Conservation (phyloP, 1,140 invertebrate species). For the Drosophila murphyi region DNA sequence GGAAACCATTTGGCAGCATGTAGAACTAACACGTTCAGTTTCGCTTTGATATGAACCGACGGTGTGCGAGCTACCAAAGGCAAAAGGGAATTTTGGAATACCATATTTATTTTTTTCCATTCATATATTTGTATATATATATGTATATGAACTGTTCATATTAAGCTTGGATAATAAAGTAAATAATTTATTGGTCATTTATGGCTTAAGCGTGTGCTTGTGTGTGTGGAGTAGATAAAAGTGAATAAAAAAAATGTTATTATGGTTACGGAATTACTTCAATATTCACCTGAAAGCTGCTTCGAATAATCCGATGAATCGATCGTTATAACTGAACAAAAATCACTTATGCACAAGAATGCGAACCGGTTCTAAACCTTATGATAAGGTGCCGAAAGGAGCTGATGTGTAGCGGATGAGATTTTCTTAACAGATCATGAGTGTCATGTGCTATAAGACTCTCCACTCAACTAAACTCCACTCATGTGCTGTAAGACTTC, state of each 20-base stretch:
- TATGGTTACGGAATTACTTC: constrained; percentile 56
- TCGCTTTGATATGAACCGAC: constrained; percentile 63
- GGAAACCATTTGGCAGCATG: constrained; percentile 68
- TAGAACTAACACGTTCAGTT: constrained; percentile 55
- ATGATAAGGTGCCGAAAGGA: not conserved
- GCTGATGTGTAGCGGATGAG: not conserved
- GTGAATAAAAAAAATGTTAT: constrained; percentile 43
- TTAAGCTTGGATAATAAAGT: constrained; percentile 63
- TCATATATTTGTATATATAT: constrained; percentile 38
- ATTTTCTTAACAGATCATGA: not conserved
- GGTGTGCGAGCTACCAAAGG: not conserved
- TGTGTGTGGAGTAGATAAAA: constrained; percentile 33
- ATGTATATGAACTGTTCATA: constrained; percentile 56
- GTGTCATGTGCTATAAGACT: not conserved
- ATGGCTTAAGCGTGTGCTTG: constrained; percentile 16
- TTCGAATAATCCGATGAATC: constrained; percentile 51
- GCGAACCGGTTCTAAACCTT: constrained; percentile 2
- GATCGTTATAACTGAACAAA: constrained; percentile 40
- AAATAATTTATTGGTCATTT: constrained; percentile 67
- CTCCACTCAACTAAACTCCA: too few relatives aligned
- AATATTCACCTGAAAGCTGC: constrained; percentile 53
- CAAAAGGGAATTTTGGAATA: constrained; percentile 23
- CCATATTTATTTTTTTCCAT: constrained; percentile 16
- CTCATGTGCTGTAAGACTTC: not conserved
- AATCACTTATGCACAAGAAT: constrained; percentile 22